phyloP scores from a whole-genome alignment of 2,797 vertebrate species.

The Eutrigla gurnardus region DNA sequence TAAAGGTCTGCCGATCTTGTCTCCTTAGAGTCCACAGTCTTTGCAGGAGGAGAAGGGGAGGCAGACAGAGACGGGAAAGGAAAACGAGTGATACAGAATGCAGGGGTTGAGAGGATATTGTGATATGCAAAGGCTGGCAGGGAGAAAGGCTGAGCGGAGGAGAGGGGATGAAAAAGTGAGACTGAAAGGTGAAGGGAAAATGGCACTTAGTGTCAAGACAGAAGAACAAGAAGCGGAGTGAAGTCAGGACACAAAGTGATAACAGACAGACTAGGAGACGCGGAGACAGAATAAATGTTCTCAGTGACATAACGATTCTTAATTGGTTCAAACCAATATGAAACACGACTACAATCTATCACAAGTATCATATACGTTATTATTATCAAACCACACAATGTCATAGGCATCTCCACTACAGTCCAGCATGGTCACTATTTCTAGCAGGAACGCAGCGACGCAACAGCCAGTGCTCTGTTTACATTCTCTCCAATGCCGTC shows the following conservation, averaged over 20 bases:
- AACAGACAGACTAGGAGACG: not conserved
- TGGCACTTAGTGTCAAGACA: not conserved
- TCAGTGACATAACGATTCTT: not conserved
- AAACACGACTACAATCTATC: too few relatives aligned
- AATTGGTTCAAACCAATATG: not conserved
- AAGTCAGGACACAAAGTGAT: slow-evolving; percentile 7
- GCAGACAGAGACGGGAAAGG: too few relatives aligned
- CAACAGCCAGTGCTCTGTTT: slow-evolving; percentile 26
- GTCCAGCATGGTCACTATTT: slow-evolving; percentile 8
- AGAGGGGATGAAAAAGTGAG: not conserved
- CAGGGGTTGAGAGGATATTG: slow-evolving; percentile 16
- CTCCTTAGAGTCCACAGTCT: slow-evolving; percentile 40
- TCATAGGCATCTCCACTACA: not conserved
- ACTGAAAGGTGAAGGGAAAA: slow-evolving; percentile 10
- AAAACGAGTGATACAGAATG: not conserved
- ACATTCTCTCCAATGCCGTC: slow-evolving; percentile 41
- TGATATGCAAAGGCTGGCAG: slow-evolving; percentile 33
- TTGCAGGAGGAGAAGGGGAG: slow-evolving; percentile 15
- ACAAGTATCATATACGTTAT: not conserved
- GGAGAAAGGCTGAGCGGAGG: slow-evolving; percentile 12
- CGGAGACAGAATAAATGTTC: not conserved
- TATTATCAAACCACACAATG: not conserved
- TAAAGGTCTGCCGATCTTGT: slow-evolving; percentile 51
- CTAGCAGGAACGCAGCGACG: slow-evolving; percentile 8
- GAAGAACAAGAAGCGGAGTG: slow-evolving; percentile 10